phyloP scores from a whole-genome alignment of 2,797 vertebrate genomes.

The Myoxocephalus aenaeus region DNA sequence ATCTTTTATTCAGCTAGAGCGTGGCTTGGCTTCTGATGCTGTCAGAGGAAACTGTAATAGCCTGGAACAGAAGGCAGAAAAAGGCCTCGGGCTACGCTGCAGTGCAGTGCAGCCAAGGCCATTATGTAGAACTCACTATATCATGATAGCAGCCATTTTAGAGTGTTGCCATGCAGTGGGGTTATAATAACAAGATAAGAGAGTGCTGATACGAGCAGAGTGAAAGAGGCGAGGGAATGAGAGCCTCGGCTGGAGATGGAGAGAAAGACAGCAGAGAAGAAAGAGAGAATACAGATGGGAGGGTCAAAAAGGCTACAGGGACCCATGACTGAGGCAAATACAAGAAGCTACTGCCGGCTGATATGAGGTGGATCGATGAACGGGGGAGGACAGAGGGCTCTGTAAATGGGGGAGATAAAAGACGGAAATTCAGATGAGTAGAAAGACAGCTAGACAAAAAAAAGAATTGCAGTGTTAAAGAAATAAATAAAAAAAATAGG shows the following conservation, averaged over 20 bases:
- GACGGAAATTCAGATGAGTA: slow-evolving; percentile 22
- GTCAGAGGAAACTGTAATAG: slow-evolving; percentile 83
- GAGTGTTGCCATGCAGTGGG: slow-evolving; percentile 76
- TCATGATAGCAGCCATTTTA: slow-evolving; percentile 78
- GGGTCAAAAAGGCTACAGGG: slow-evolving; percentile 62
- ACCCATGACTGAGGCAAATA: slow-evolving; percentile 60
- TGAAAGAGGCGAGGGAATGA: slow-evolving; percentile 48
- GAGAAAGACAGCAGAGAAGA: slow-evolving; percentile 31
- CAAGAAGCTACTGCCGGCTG: slow-evolving; percentile 47
- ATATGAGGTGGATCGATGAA: slow-evolving; percentile 59
- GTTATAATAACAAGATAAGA: slow-evolving; percentile 84
- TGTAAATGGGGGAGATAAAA: slow-evolving; percentile 39
- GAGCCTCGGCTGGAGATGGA: slow-evolving; percentile 34
- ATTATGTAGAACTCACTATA: slow-evolving; percentile 78
- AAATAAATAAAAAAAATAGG: not conserved
- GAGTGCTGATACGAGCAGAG: slow-evolving; percentile 65
- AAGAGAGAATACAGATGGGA: slow-evolving; percentile 42
- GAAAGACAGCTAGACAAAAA: not conserved
- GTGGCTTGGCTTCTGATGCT: slow-evolving; percentile 65
- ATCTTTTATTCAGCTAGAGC: slow-evolving; percentile 77
- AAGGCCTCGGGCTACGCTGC: slow-evolving; percentile 60
- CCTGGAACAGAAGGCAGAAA: slow-evolving; percentile 66
- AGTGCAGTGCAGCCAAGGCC: slow-evolving; percentile 68
- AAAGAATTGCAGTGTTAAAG: not conserved
- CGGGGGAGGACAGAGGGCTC: slow-evolving; percentile 27